Evolutionary conservation across 2,888 invertebrate genomes (phyloP), one percentile per base, ranked within the genome.

Genomic region (Xestia c-nigrum): DNA sequence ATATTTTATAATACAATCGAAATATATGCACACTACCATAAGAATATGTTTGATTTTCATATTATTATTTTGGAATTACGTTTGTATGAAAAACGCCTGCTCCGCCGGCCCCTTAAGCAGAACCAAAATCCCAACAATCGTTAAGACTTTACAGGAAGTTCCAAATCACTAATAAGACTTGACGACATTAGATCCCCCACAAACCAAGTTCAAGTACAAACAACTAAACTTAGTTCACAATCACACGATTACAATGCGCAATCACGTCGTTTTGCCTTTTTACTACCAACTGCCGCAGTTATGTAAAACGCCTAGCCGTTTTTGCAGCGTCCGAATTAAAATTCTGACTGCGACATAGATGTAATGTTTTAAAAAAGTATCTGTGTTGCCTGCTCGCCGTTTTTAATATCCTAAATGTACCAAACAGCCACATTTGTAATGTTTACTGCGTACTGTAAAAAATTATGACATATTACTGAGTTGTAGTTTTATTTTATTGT

Each of bases 251-350:
- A 86, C 79, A 84, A 59, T 83, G 73, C 74, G 65, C 40, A 74
- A 86, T 74, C 74, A 83, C 74, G 84, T 74, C 79, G 72, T 84
- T 85, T 72, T 55, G 71, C 12, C 66, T 83, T 86, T 83, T 72
- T 78, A 72, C 55, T 61, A 50, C 74, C 47, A 38, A 84, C 86
- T 63, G 74, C 59, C 72, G 84, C 84, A 69, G 78, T 83, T 86
- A 86, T 86, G 84, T 74, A 84, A 86, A 83, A 78, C 66, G 65
- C 79, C 74, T 72, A 78, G 84, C 79, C 78, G 50, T 69, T 85
- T 83, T 68, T 72, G 65, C 69, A 61, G 43, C 50, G 55, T 12
- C 59, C 78, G 86, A 83, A 83, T 84, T 84, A 86, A 84, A 86
- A 84, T 84, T 84, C 83, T 79, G 65, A 59, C 83, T 73, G 71